Evolutionary conservation across 2,888 invertebrate genomes (phyloP).

Genomic region (Stenodera caucasica): DNA sequence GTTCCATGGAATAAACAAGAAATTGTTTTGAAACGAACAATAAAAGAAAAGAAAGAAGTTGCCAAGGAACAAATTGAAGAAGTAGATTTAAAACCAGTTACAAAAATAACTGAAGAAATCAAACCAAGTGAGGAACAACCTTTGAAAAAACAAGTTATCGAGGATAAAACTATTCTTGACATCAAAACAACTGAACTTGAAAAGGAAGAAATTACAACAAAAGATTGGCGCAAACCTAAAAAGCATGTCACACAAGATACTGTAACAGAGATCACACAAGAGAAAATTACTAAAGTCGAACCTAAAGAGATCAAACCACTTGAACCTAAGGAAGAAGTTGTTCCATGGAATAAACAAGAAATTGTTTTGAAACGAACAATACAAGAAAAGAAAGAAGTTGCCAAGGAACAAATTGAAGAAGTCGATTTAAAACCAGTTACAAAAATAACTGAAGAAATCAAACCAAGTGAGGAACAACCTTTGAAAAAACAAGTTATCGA

Average conservation of each 20-base stretch:
- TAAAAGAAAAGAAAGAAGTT: constrained; percentile 47
- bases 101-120: neutral
- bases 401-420: constrained; percentile 40
- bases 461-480: neutral
- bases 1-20: constrained; percentile 64
- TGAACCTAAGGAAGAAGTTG: constrained; percentile 11
- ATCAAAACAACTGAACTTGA: constrained; percentile 14
- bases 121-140: neutral
- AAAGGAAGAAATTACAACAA: constrained; percentile 6
- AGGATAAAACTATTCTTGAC: constrained; percentile 9
- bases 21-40: constrained; percentile 55
- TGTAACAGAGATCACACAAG: constrained; percentile 11
- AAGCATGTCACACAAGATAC: neutral
- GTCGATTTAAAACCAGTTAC: constrained; percentile 42
- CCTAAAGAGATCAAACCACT: neutral
- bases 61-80: constrained; percentile 50
- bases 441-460: neutral
- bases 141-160: constrained; percentile 40
- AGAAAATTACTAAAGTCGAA: constrained; percentile 11
- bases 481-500: constrained; percentile 40
- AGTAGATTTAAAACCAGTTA: constrained; percentile 59
- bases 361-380: constrained; percentile 57
- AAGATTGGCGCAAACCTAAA: constrained; percentile 23
- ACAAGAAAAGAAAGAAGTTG: constrained; percentile 57
- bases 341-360: constrained; percentile 68